phyloP scores from a whole-genome alignment of 2,888 invertebrate genomes.

The Dusona sp. region DNA sequence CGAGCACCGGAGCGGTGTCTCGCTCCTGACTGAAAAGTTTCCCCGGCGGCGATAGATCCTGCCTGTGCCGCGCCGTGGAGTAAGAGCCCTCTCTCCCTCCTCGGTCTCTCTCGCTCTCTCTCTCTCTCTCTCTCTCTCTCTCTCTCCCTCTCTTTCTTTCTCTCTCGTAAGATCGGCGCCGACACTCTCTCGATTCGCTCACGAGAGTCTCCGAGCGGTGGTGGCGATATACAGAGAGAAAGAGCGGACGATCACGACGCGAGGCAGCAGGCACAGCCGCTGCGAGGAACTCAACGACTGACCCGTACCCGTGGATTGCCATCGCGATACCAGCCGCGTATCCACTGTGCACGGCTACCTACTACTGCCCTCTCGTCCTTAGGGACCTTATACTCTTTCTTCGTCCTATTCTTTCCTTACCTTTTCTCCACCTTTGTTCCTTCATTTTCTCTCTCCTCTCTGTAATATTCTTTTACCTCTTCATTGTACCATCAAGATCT shows the following conservation, averaged over 20 bases:
- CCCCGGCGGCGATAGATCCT: conserved; percentile 67
- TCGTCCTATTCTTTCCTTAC: conserved; percentile 39
- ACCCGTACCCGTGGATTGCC: conserved; percentile 66
- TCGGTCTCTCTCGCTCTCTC: neutral
- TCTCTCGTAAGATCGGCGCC: conserved; percentile 56
- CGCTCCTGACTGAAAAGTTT: conserved; percentile 69
- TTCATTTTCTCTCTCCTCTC: conserved; percentile 39
- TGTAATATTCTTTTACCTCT: conserved; percentile 9
- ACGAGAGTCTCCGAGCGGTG: conserved; percentile 51
- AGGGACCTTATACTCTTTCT: conserved; percentile 38
- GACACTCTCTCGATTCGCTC: conserved; percentile 67
- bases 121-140: neutral
- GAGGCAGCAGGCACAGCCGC: conserved; percentile 32
- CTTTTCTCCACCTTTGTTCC: conserved; percentile 34
- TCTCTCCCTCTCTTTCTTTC: neutral
- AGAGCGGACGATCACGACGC: conserved; percentile 58
- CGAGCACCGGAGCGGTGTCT: conserved; percentile 69
- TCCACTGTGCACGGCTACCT: conserved; percentile 45
- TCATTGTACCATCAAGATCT: conserved; percentile 48
- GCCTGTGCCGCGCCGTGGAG: conserved; percentile 45
- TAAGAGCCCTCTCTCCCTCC: conserved; percentile 53
- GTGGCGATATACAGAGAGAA: conserved; percentile 42
- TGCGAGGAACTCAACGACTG: conserved; percentile 61
- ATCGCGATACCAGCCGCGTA: conserved; percentile 56
- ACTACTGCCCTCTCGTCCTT: conserved; percentile 59